A percentile compares a stretch with the other conserved stretches of the same genome.
phyloP scores from a whole-genome alignment of 2,888 invertebrate species.

The Drosophila paramelanica region DNA sequence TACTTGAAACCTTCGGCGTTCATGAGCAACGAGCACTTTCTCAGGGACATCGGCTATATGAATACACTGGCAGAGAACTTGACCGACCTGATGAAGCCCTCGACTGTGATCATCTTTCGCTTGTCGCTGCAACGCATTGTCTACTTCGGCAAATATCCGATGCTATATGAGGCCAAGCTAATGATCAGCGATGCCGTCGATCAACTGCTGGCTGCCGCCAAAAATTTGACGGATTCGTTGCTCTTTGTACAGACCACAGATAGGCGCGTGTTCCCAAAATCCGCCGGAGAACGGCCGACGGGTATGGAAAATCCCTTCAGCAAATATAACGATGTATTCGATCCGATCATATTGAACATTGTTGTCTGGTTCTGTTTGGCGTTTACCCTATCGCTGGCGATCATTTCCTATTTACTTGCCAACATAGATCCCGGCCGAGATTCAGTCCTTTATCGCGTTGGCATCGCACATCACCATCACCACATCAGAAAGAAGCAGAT shows the following conservation, averaged over 20 bases:
- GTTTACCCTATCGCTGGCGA: constrained; percentile 90
- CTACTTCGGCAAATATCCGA: constrained; percentile 61
- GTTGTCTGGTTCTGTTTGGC: constrained; percentile 92
- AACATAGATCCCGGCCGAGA: constrained; percentile 99
- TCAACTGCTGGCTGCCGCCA: constrained; percentile 86
- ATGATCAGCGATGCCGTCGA: constrained; percentile 83
- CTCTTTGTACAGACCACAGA: constrained; percentile 86
- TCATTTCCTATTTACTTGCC: constrained; percentile 93
- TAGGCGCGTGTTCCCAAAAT: constrained; percentile 32
- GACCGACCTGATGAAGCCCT: constrained; percentile 38
- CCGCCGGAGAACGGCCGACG: background rate
- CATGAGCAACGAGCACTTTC: constrained; percentile 72
- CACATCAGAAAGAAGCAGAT: constrained; percentile 98
- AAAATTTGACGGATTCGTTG: constrained; percentile 85
- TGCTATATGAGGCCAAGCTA: constrained; percentile 71
- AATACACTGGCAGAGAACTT: constrained; percentile 58
- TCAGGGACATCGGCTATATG: constrained; percentile 69
- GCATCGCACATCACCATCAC: constrained; percentile 86
- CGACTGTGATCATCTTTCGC: constrained; percentile 63
- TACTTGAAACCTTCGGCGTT: constrained; percentile 69
- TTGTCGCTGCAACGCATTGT: constrained; percentile 67
- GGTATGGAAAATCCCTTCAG: constrained; percentile 82
- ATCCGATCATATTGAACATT: constrained; percentile 94
- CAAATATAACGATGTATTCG: constrained; percentile 88
- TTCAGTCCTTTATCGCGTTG: constrained; percentile 99